Conservation (phyloP, 1,140 invertebrate species). For the Drosophila sturtevanti region DNA sequence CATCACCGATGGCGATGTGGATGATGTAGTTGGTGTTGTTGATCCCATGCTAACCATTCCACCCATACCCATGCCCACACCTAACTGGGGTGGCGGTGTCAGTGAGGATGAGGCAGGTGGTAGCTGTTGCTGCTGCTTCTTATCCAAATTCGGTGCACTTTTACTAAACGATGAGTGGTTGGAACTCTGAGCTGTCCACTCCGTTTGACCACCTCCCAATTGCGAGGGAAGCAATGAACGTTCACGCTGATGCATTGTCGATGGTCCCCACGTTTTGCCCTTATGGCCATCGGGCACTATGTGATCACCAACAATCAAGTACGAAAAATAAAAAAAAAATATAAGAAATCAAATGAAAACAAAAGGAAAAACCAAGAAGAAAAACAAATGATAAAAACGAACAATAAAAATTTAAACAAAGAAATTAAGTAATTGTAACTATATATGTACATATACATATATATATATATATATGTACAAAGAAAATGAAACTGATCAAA, state of each 20-base stretch:
- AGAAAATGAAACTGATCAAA: too few species aligned
- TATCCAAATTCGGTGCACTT: constrained; percentile 92
- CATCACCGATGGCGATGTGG: not conserved
- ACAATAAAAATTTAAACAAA: constrained; percentile 21
- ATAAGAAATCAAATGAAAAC: constrained; percentile 32
- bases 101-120: constrained; percentile 21
- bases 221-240: constrained; percentile 88
- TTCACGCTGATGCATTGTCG: constrained; percentile 93
- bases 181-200: constrained; percentile 79
- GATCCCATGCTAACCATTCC: not conserved
- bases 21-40: constrained; percentile 26
- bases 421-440: not conserved
- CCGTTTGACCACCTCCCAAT: constrained; percentile 72
- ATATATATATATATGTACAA: too few species aligned
- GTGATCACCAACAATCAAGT: constrained; percentile 18
- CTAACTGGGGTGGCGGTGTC: constrained; percentile 35
- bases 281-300: constrained; percentile 94
- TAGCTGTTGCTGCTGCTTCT: constrained; percentile 81
- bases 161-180: constrained; percentile 84
- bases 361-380: constrained; percentile 23
- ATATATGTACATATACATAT: too few species aligned
- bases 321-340: constrained; percentile 24
- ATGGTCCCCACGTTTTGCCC: constrained; percentile 98
- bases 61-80: not conserved
- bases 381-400: constrained; percentile 19